Evolutionary conservation across 1,140 invertebrate genomes (phyloP), one percentile per base, ranked within the genome.

Genomic region (Drosophila willistoni): DNA sequence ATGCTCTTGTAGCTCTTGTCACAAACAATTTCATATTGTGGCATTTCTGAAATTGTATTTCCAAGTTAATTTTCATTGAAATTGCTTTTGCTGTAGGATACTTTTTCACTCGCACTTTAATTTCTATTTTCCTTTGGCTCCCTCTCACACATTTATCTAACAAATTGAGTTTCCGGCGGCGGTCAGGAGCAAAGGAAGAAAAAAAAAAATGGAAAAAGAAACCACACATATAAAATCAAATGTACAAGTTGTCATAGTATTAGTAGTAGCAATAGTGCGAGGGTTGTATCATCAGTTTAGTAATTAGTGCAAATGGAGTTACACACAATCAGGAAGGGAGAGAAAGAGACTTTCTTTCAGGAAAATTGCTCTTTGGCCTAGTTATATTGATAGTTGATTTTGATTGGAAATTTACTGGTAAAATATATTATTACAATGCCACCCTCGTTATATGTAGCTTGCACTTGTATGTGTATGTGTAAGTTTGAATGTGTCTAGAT

Each of bases 151-250:
- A 76, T 77, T 80, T 81, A 55, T 76, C 78, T 66, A 77, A 75
- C 79, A 79, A 82, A 83, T 83, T 79, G 80, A 71, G 75, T 74
- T 82, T 83, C 79, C 79, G 71, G 64, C 64, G 72, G 64, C 29
- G 29, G 64, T 75, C 71, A 36, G 14, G 14, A 19, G 17, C 9
- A 9, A 17, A 17, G 14, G 3, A 4, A 22, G 2, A 22, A 51
- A 51, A 66, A 36, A 29, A 2, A n/a, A 74, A 74, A 22, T 22
- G 2, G 29, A 29, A 29, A 1, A 1, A 29, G 29, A 68, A 63
- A 64, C 73, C 34, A 36, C 36, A 61, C 57, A 75, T 62, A 75
- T 75, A 75, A 75, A 75, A 75, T 75, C 47, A 75, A 75, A 68
- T 75, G 73, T 75, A 39, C 36, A 39, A 39, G 36, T 39, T 17